These are phyloP conservation scores for Gavialis gangeticus DNA, from an alignment of 2,113 vertebrate species.

Conservation along the genomic window DNA sequence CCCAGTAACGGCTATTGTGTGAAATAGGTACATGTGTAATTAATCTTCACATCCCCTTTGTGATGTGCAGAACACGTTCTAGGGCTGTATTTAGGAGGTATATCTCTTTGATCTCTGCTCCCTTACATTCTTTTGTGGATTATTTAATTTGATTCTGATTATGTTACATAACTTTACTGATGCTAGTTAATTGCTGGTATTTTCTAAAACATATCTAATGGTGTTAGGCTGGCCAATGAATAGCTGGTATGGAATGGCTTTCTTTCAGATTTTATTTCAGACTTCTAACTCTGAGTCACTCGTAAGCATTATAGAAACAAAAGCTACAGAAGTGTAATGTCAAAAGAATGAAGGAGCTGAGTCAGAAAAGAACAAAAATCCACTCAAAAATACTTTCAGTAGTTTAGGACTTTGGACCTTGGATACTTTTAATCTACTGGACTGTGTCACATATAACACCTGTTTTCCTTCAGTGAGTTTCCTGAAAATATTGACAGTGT, in stretches of 20 bases:
- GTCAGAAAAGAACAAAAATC: neutral
- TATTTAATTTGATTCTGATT: neutral
- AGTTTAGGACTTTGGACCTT: neutral
- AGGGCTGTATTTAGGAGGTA: neutral
- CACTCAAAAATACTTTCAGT: slow-evolving; percentile 10
- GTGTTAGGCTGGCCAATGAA: neutral
- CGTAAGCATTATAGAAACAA: neutral
- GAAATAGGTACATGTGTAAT: neutral
- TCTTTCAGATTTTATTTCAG: neutral
- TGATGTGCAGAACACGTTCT: rapidly evolving
- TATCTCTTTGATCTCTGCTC: neutral
- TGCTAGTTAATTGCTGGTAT: neutral
- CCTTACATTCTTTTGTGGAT: neutral
- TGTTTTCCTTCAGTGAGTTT: neutral
- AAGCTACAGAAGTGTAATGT: neutral
- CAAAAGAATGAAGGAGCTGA: slow-evolving; percentile 11
- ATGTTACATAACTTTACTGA: neutral
- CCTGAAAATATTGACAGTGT: neutral
- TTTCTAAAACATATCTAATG: neutral
- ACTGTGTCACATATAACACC: neutral
- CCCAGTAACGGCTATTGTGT: neutral
- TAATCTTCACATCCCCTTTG: neutral
- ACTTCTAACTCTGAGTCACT: slow-evolving; percentile 12
- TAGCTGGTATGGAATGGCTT: neutral
- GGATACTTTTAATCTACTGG: neutral